phyloP scores from a whole-genome alignment of 2,888 invertebrate genomes.

The Melanophora roralis region DNA sequence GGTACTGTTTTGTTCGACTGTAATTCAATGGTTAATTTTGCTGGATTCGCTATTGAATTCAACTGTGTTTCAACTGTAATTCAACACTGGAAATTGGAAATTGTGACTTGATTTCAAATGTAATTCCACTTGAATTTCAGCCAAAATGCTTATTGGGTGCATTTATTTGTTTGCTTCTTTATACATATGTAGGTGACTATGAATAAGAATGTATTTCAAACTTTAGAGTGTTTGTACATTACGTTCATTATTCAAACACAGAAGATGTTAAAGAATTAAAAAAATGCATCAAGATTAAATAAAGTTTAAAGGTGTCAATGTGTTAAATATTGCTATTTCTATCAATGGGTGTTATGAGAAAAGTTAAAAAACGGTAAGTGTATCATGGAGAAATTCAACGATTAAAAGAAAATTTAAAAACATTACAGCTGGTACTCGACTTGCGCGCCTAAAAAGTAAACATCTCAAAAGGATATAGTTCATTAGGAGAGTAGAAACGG shows the following conservation, averaged over 20 bases:
- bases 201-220: conserved; percentile 18
- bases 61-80: too few relatives aligned
- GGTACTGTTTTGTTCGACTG: too few relatives aligned
- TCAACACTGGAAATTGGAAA: too few relatives aligned
- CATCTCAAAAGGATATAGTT: too few relatives aligned
- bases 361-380: conserved; percentile 16
- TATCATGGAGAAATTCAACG: conserved; percentile 43
- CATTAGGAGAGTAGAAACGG: too few relatives aligned
- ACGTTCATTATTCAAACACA: conserved; percentile 8
- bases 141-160: too few relatives aligned
- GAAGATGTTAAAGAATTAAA: conserved; percentile 3
- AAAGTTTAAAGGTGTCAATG: conserved; percentile 47
- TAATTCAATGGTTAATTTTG: too few relatives aligned
- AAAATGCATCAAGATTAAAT: neutral
- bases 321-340: conserved; percentile 34
- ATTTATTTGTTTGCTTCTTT: too few relatives aligned
- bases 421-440: neutral
- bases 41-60: too few relatives aligned
- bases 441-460: too few relatives aligned
- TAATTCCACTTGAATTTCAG: too few relatives aligned
- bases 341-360: conserved; percentile 13
- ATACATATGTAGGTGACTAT: neutral
- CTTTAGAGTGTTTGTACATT: conserved; percentile 13
- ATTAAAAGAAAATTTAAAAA: neutral
- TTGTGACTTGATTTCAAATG: too few relatives aligned